Conservation (phyloP, 2,888 invertebrate genomes). For the Scaptomyza polygonia region DNA sequence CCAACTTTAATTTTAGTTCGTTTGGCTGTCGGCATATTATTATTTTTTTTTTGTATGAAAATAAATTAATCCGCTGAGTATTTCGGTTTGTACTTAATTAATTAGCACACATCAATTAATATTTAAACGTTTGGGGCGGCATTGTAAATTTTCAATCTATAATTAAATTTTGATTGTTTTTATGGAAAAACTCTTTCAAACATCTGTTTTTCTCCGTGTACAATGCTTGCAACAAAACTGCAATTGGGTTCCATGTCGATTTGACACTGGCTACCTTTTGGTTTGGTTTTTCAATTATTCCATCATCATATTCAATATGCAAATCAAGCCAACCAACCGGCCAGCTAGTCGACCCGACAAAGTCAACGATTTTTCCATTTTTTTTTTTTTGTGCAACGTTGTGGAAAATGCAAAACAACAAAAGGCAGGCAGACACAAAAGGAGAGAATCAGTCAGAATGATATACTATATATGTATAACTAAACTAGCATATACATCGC, state of each 20-base stretch:
- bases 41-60: too few relatives aligned
- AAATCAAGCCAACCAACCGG: slow-evolving; percentile 37
- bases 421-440: too few relatives aligned
- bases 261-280: slow-evolving; percentile 3
- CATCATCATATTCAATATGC: slow-evolving; percentile 72
- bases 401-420: slow-evolving; percentile 62
- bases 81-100: slow-evolving; percentile 30
- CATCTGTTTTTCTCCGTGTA: background rate
- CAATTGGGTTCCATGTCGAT: background rate
- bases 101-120: slow-evolving; percentile 28
- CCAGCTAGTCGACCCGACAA: slow-evolving; percentile 3
- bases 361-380: slow-evolving; percentile 33
- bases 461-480: too few relatives aligned
- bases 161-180: background rate
- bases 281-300: slow-evolving; percentile 55
- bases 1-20: too few relatives aligned
- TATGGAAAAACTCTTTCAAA: background rate
- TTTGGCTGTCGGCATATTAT: too few relatives aligned
- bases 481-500: slow-evolving; percentile 31
- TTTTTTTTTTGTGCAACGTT: slow-evolving; percentile 47
- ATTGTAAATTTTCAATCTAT: background rate
- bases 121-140: slow-evolving; percentile 1
- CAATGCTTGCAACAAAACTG: background rate
- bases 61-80: slow-evolving; percentile 1
- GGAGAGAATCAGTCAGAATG: slow-evolving; percentile 4